Conservation (phyloP, 1,140 invertebrate genomes). For the Drosophila elegans region DNA sequence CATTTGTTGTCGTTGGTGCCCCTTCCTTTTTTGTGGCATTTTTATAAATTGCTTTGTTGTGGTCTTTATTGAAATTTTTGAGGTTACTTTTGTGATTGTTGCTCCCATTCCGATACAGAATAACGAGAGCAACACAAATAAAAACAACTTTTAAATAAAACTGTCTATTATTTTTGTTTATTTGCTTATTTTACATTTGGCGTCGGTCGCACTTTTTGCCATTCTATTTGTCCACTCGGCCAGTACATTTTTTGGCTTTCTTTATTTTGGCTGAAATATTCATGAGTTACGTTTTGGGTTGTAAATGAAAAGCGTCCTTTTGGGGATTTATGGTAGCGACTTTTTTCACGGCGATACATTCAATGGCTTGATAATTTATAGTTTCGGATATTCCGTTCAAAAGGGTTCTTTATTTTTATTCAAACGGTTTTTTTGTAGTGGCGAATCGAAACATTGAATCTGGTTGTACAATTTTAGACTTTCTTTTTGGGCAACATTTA, state of each 20-base stretch:
- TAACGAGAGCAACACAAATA: slow-evolving; percentile 5
- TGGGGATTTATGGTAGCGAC: slow-evolving; percentile 64
- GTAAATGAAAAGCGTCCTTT: slow-evolving; percentile 75
- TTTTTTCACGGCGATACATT: slow-evolving; percentile 48
- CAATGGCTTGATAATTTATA: slow-evolving; percentile 76
- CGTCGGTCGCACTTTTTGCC: slow-evolving; percentile 66
- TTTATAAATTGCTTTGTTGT: slow-evolving; percentile 83
- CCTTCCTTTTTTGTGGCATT: slow-evolving; percentile 60
- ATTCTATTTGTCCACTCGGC: slow-evolving; percentile 51
- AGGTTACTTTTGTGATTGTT: slow-evolving; percentile 80
- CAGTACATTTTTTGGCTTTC: slow-evolving; percentile 9
- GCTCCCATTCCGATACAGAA: slow-evolving; percentile 41
- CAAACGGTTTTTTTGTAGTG: slow-evolving; percentile 1
- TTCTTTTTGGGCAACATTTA: slow-evolving; percentile 51
- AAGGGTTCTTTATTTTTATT: slow-evolving; percentile 34
- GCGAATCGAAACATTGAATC: slow-evolving; percentile 33
- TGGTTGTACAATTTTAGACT: slow-evolving; percentile 17
- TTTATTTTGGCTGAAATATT: slow-evolving; percentile 64
- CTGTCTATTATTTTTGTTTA: slow-evolving; percentile 78
- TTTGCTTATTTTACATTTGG: slow-evolving; percentile 67
- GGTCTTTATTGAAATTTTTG: slow-evolving; percentile 83
- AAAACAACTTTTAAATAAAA: slow-evolving; percentile 46
- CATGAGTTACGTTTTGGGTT: slow-evolving; percentile 75
- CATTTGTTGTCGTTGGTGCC: slow-evolving; percentile 35
- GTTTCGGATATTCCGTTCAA: slow-evolving; percentile 55